phyloP scores from a whole-genome alignment of 2,888 invertebrate species.

The Papilio elwesi region DNA sequence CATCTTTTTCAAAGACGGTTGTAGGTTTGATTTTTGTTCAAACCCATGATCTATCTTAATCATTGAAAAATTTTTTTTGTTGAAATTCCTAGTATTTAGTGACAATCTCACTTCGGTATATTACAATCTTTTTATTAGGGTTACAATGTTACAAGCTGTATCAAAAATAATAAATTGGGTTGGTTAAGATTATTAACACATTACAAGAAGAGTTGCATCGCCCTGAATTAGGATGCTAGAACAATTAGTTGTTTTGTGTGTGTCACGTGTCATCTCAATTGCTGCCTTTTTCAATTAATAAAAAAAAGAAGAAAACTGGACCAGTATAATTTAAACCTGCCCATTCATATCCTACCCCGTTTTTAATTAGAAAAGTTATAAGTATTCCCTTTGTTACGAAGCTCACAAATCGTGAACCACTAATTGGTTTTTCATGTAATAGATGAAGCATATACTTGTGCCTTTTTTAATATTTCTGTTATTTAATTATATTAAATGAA shows the following conservation, averaged over 20 bases:
- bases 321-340: not conserved
- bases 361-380: conserved; percentile 25
- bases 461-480: not conserved
- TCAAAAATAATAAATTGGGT: no score
- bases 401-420: conserved; percentile 17
- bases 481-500: not conserved
- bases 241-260: conserved; percentile 1
- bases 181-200: conserved; percentile 10
- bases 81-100: no score
- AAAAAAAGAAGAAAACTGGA: not conserved
- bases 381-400: conserved; percentile 22
- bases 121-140: no score
- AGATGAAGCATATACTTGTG: not conserved
- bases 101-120: no score
- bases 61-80: no score
- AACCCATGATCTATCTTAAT: no score
- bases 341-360: conserved; percentile 4
- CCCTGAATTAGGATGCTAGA: not conserved
- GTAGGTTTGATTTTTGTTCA: no score
- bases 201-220: conserved; percentile 5
- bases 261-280: not conserved
- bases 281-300: not conserved
- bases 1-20: no score
- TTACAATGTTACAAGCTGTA: no score
- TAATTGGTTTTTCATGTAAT: conserved; percentile 30